Conservation (phyloP, 2,888 invertebrate species). For the Eupelmus urozonus region DNA sequence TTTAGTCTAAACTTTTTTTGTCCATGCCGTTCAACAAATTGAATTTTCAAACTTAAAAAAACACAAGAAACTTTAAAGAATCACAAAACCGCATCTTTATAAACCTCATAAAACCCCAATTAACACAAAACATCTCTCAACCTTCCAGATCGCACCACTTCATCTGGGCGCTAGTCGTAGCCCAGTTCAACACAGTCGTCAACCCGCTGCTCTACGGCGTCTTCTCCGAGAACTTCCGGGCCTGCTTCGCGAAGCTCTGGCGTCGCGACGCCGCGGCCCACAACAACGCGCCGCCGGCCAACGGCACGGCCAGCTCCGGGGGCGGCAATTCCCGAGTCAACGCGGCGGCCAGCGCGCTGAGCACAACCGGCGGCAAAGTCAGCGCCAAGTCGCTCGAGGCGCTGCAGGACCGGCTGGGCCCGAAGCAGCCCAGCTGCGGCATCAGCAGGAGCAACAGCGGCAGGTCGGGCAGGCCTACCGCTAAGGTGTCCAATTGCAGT, state of each 20-base stretch:
- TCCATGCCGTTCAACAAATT: too few relatives aligned
- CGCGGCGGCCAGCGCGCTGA: conserved; percentile 52
- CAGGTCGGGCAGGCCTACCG: neutral
- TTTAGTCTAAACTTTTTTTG: too few relatives aligned
- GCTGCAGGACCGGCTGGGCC: conserved; percentile 66
- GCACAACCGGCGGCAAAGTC: neutral
- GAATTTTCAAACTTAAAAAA: too few relatives aligned
- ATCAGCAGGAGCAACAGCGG: too few relatives aligned
- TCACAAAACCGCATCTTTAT: too few relatives aligned
- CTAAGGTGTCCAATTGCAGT: conserved; percentile 67
- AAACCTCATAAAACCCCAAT: too few relatives aligned
- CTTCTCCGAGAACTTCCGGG: conserved; percentile 79
- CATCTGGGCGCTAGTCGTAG: conserved; percentile 78
- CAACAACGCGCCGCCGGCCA: neutral
- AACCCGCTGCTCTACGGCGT: conserved; percentile 81
- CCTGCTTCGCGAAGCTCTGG: conserved; percentile 77
- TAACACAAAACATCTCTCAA: too few relatives aligned
- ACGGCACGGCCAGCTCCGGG: conserved; percentile 58
- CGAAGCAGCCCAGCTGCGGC: neutral
- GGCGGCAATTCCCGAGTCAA: conserved; percentile 63
- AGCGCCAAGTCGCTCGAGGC: conserved; percentile 67
- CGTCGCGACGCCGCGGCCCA: conserved; percentile 61
- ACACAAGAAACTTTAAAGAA: too few relatives aligned
- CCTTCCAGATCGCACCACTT: conserved; percentile 79
- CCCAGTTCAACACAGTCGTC: conserved; percentile 79